Evolutionary conservation across 2,113 vertebrate species (phyloP), one percentile per base, ranked within the genome.

Genomic region (Paracyprichromis sp.): DNA sequence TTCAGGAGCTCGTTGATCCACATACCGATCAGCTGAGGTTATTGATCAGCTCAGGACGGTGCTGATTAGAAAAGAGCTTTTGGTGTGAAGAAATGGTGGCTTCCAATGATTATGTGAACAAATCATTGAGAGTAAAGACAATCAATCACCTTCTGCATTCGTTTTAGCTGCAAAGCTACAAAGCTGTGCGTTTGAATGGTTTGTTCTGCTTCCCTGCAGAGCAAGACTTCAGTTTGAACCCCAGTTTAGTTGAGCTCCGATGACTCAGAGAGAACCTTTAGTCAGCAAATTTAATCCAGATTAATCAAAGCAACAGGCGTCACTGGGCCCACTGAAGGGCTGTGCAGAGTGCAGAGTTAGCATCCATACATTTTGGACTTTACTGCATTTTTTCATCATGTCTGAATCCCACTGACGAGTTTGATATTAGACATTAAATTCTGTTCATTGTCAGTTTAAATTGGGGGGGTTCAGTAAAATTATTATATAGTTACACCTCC

Each of bases 401-500:
- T 34, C 29, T 36, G 59, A 63, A 17, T 47, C 71, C 38, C 0
- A 50, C 71, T 47, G 71, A 29, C 14, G 4, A 45, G 43, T 31
- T 78, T 50, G 38, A 71, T 24, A 40, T 40, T 71, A 14, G 2
- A 73, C 13, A 0, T 43, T 24, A 0, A 2, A 47, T 29, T 26
- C 3, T 76, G 3, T 29, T 73, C 43, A 47, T 45, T 17, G 0
- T 73, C 9, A 17, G 69, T 17, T 73, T 71, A 24, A 71, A 69
- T 6, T 71, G 59, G 31, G 16, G 16, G 12, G 2, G 8, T 24
- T 43, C n/a, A 24, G 36, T 24, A 1, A 6, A 43, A 1, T 45
- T 16, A 24, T 76, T 29, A 47, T 29, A 29, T 47, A 47, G 21
- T 10, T 47, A 5, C 21, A 29, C 1, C 1, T 43, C 38, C n/a